These are phyloP conservation scores for Gila robusta DNA, from an alignment of 2,797 vertebrate species.

Conservation along the genomic window DNA sequence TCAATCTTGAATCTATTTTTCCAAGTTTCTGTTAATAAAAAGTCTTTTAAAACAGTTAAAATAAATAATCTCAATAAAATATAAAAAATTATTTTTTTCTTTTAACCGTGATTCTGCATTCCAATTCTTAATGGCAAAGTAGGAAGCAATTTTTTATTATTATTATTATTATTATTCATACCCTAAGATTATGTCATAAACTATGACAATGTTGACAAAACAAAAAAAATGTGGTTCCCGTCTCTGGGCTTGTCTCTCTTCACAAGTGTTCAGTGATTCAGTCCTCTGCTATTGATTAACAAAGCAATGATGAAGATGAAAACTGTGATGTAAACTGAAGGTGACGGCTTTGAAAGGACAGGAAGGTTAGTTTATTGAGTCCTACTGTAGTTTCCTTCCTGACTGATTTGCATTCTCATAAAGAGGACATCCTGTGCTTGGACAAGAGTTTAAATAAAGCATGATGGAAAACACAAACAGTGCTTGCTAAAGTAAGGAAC, in stretches of 20 bases:
- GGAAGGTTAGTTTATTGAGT: conserved; percentile 57
- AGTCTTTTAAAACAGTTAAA: not conserved
- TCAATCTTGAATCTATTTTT: too few species aligned
- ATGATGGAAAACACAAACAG: conserved; percentile 37
- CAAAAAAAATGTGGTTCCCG: not conserved
- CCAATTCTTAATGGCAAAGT: not conserved
- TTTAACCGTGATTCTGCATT: not conserved
- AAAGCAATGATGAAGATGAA: conserved; percentile 8
- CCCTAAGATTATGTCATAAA: not conserved
- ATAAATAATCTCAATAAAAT: not conserved
- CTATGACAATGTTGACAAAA: too few species aligned
- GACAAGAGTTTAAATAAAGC: conserved; percentile 41
- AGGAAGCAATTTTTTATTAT: not conserved
- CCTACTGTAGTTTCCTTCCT: conserved; percentile 71
- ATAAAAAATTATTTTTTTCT: not conserved
- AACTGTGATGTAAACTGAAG: conserved; percentile 28
- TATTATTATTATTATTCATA: not conserved
- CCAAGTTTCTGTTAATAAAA: not conserved
- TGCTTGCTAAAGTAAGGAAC: conserved; percentile 10
- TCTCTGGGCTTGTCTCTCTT: not conserved
- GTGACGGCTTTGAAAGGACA: conserved; percentile 13
- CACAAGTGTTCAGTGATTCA: not conserved
- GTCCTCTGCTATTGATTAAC: not conserved
- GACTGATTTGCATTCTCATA: conserved; percentile 51
- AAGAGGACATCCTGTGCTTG: conserved; percentile 65